phyloP scores from a whole-genome alignment of 1,140 invertebrate genomes.

The Drosophila littoralis region DNA sequence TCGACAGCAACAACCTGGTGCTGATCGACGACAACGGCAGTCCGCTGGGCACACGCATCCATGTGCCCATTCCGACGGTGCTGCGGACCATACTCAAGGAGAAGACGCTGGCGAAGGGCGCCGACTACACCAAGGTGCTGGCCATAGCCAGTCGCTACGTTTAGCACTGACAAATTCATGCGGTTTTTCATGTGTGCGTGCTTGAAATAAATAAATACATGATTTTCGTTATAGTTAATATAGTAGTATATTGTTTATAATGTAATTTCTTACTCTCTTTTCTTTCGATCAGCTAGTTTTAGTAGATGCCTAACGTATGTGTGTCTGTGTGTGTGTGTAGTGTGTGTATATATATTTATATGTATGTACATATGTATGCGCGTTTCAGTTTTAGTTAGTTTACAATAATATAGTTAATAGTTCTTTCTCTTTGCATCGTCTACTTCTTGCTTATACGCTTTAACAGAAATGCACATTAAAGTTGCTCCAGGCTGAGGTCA shows the following conservation, averaged over 20 bases:
- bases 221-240: constrained; percentile 36
- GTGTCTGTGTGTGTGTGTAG: constrained; percentile 18
- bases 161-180: constrained; percentile 84
- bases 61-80: constrained; percentile 96
- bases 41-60: constrained; percentile 96
- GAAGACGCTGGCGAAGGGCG: constrained; percentile 92
- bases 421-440: constrained; percentile 3
- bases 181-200: constrained; percentile 7
- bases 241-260: constrained; percentile 55
- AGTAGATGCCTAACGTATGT: constrained; percentile 68
- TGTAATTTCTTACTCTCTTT: constrained; percentile 28
- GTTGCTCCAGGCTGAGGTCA: constrained; percentile 33
- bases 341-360: constrained; percentile 24
- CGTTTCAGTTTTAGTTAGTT: constrained; percentile 62
- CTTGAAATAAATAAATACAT: constrained; percentile 28
- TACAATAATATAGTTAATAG: constrained; percentile 38
- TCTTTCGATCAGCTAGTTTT: constrained; percentile 45
- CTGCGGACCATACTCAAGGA: constrained; percentile 94
- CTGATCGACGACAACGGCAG: constrained; percentile 97
- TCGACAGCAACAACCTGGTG: constrained; percentile 98
- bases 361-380: constrained; percentile 65
- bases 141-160: constrained; percentile 97
- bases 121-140: constrained; percentile 97
- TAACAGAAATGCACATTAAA: constrained; percentile 72
- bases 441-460: constrained; percentile 13